Percentiles rank a stretch among this genome's conserved stretches.
phyloP scores from a whole-genome alignment of 2,113 vertebrate species.

The Apteryx mantelli region DNA sequence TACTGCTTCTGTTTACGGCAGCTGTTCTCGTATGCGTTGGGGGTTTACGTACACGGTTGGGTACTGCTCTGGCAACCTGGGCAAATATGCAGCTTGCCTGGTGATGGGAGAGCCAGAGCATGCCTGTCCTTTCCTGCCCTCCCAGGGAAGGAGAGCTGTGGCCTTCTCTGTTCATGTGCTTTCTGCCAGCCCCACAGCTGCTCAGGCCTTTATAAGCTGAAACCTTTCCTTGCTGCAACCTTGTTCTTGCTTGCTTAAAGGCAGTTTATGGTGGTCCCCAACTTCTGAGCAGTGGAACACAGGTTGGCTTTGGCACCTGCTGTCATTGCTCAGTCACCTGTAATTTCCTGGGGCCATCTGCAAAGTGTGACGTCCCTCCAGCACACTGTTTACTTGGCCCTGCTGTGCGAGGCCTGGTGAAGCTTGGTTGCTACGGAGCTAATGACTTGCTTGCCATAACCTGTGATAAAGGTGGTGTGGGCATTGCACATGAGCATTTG shows the following conservation, averaged over 20 bases:
- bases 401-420: neutral
- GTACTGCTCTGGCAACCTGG: neutral
- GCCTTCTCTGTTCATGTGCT: neutral
- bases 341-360: neutral
- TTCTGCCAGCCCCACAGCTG: neutral
- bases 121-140: neutral
- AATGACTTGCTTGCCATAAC: neutral
- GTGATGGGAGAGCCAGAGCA: neutral
- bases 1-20: neutral
- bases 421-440: neutral
- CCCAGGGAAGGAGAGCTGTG: neutral
- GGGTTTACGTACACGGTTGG: rapidly evolving
- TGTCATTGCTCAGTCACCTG: neutral
- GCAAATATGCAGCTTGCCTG: neutral
- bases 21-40: neutral
- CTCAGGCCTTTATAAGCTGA: neutral
- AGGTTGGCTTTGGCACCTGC: neutral
- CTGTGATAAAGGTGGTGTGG: neutral
- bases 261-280: neutral
- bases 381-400: neutral
- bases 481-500: neutral
- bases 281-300: neutral
- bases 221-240: neutral
- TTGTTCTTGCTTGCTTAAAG: neutral
- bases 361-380: neutral